These are phyloP conservation scores for Alloplasta piceator DNA, from an alignment of 2,888 invertebrate species.

Conservation along the genomic window DNA sequence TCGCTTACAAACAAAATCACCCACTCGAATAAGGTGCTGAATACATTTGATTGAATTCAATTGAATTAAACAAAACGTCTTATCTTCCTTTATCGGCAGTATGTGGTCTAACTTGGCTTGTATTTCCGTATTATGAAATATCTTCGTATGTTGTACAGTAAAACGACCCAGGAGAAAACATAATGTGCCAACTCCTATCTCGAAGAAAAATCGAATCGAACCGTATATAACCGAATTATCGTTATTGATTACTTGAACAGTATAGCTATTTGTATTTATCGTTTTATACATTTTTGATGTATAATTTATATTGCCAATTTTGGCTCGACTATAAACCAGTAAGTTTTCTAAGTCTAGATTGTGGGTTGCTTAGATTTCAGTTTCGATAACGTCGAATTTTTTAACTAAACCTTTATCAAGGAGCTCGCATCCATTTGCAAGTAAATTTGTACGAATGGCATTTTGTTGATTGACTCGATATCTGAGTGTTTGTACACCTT, in stretches of 20 bases:
- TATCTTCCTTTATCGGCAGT: slow-evolving; percentile 25
- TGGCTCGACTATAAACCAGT: slow-evolving; percentile 29
- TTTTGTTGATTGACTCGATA: slow-evolving; percentile 25
- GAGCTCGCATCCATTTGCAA: slow-evolving; percentile 1
- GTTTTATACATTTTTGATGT: slow-evolving; percentile 54
- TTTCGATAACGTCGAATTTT: slow-evolving; percentile 16
- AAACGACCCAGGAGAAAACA: slow-evolving; percentile 23
- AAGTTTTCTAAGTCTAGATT: slow-evolving; percentile 17
- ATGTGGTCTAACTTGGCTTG: slow-evolving; percentile 7
- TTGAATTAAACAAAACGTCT: not conserved
- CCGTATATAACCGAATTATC: slow-evolving; percentile 37
- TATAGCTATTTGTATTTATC: slow-evolving; percentile 54
- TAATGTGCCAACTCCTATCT: slow-evolving; percentile 8
- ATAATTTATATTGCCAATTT: slow-evolving; percentile 50
- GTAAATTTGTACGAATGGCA: not conserved
- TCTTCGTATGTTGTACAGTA: slow-evolving; percentile 45
- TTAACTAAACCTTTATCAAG: slow-evolving; percentile 9
- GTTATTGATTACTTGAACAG: slow-evolving; percentile 20
- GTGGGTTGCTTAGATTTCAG: slow-evolving; percentile 24
- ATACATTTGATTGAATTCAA: too few species aligned
- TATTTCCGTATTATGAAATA: slow-evolving; percentile 21
- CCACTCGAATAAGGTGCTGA: too few species aligned
- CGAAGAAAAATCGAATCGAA: slow-evolving; percentile 28
- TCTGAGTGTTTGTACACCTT: slow-evolving; percentile 62
- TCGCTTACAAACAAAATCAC: too few species aligned